Percentiles rank a stretch among this genome's conserved stretches.
Evolutionary conservation across 2,888 invertebrate species (phyloP).

Genomic region (Panzeria rudis): DNA sequence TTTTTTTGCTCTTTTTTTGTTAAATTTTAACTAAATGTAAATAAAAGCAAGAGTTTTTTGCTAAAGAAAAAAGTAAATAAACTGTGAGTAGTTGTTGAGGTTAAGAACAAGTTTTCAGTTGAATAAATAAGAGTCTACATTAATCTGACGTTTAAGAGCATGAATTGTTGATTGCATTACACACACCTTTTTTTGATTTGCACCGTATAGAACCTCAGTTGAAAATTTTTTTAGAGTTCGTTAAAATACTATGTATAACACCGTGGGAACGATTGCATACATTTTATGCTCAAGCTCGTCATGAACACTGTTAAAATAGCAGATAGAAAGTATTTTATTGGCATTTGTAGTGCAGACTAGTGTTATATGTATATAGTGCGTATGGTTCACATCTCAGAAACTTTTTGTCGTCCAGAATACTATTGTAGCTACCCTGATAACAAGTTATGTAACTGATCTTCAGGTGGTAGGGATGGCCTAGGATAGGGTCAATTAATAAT

Average conservation of each 20-base stretch:
- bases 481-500: too few relatives aligned
- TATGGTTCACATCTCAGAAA: too few relatives aligned
- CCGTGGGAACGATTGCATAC: background rate
- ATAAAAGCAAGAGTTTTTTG: slow-evolving; percentile 45
- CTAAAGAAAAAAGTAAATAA: background rate
- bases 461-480: too few relatives aligned
- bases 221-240: background rate
- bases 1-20: slow-evolving; percentile 1
- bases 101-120: slow-evolving; percentile 54
- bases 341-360: too few relatives aligned
- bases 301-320: too few relatives aligned
- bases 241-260: background rate
- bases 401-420: too few relatives aligned
- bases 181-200: slow-evolving; percentile 7
- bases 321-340: too few relatives aligned
- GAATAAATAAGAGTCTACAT: slow-evolving; percentile 23
- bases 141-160: slow-evolving; percentile 41
- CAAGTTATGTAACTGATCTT: too few relatives aligned
- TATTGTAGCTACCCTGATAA: too few relatives aligned
- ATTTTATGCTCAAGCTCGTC: background rate
- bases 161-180: slow-evolving; percentile 16
- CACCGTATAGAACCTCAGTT: background rate
- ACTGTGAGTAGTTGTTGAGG: slow-evolving; percentile 6
- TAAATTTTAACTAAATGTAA: slow-evolving; percentile 17
- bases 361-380: too few relatives aligned